Evolutionary conservation across 2,113 vertebrate species (phyloP).

Genomic region (Micronisus gabar): DNA sequence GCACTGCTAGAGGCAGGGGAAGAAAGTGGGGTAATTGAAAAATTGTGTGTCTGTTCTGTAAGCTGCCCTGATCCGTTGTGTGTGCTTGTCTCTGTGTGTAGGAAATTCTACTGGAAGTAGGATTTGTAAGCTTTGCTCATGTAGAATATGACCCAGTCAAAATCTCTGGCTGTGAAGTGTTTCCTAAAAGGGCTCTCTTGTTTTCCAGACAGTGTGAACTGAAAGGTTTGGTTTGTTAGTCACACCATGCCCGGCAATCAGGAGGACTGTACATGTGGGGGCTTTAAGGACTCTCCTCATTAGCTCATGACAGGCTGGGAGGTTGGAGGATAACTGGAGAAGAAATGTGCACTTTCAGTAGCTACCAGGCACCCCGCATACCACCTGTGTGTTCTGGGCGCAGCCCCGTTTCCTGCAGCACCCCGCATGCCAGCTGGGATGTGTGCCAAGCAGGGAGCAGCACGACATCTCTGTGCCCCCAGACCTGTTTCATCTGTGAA

Average conservation of each 20-base stretch:
- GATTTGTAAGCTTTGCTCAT: not conserved
- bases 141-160: not conserved
- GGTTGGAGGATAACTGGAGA: not conserved
- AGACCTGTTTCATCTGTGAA: not conserved
- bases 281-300: not conserved
- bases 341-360: accelerated
- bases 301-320: not conserved
- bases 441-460: not conserved
- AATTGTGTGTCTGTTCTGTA: not conserved
- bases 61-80: not conserved
- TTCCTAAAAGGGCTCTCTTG: not conserved
- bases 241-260: accelerated
- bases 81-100: accelerated
- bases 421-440: not conserved
- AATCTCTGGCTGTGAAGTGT: not conserved
- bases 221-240: not conserved
- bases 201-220: not conserved
- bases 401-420: not conserved
- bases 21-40: not conserved
- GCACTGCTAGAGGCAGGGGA: not conserved
- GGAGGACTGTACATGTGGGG: too few relatives aligned
- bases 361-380: accelerated
- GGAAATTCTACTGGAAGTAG: not conserved
- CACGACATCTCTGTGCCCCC: not conserved
- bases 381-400: not conserved